Evolutionary conservation across 2,113 vertebrate genomes (phyloP), one percentile per base, ranked within the genome.

Genomic region (Willisornis vidua): DNA sequence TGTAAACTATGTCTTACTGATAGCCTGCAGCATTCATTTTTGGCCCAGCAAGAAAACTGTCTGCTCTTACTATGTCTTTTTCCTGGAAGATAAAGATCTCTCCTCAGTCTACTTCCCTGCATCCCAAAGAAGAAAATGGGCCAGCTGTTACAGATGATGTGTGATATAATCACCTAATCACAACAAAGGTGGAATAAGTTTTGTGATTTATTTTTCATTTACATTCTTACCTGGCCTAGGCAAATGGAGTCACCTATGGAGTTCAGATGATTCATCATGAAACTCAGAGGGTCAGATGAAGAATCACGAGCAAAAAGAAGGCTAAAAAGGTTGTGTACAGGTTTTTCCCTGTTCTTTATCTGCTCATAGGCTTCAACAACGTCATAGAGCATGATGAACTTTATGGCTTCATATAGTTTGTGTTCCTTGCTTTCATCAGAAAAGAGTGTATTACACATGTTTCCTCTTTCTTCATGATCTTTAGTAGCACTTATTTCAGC

Each of bases 191-290:
- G 10, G 13, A 75, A 1, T n/a, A 33, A 62, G 5, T 57, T 82
- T 54, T 57, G 41, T 52, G 39, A 77, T 73, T 71, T 48, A 6
- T 54, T 91, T 94, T 91, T 63, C n/a, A 41, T 80, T 67, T 14
- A 12, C 59, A 41, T 73, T n/a, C 14, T 67, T 96, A 98, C 98
- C 98, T 98, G 98, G 66, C 98, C 98, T 31, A 98, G 85, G 41
- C 97, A 98, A 78, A 96, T 59, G 1, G 97, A 97, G 96, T 98
- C 98, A 2, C 98, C 98, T 46, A 98, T 76, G n/a, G 93, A 85
- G 39, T 98, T 98, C 75, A 98, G 96, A 90, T 98, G 98, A 92
- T 98, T 98, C 96, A 98, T 98, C 98, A 98, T 98, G 93, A 98
- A 98, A 94, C 98, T 98, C 86, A 98, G 91, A 72, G 98, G 98